Evolutionary conservation across 64 coral and sea anemone species (phyloP), one percentile per base, ranked within the genome.

Genomic region (Actinia tenebrosa): DNA sequence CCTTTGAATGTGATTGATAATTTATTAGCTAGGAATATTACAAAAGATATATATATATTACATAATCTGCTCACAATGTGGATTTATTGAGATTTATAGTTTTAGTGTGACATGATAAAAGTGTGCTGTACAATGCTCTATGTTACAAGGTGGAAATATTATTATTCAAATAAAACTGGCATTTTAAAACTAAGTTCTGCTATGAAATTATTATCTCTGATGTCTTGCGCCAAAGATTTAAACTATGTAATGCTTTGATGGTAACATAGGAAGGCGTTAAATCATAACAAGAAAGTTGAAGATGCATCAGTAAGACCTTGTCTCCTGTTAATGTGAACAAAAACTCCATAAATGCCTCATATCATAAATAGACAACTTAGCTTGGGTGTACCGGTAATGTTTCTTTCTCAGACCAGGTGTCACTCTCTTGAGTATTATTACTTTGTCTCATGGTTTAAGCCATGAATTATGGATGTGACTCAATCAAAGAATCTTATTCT

Each of bases 291-390:
- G 84, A 96, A 96, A 66, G 94, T 93, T 77, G 94, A 85, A 14
- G 91, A 96, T 88, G 94, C 79, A 86, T 96, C 80, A 60, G 88
- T n/a, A 17, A 96, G 85, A 25, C 94, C 94, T 64, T 90, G 91
- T 71, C 91, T 92, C 16, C 94, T 96, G 85, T 66, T 53, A 87
- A 30, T 45, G 0, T 64, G 64, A 80, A 86, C 19, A n/a, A 5
- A 60, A 53, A 16, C 14, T 61, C 22, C 9, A 75, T 71, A 6
- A 69, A 20, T 5, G 5, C 19, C 64, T 22, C 64, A 88, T 62
- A 22, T 16, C n/a, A 69, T 5, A 16, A 45, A 27, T 14, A 16
- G 16, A 55, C 59, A 47, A 79, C 22, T 1, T 50, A 50, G 4
- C 47, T 50, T 50, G 1, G 47, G 47, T 8, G 7, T 50, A 50